Evolutionary conservation across 2,888 invertebrate genomes (phyloP).

Genomic region (Axea sp.): DNA sequence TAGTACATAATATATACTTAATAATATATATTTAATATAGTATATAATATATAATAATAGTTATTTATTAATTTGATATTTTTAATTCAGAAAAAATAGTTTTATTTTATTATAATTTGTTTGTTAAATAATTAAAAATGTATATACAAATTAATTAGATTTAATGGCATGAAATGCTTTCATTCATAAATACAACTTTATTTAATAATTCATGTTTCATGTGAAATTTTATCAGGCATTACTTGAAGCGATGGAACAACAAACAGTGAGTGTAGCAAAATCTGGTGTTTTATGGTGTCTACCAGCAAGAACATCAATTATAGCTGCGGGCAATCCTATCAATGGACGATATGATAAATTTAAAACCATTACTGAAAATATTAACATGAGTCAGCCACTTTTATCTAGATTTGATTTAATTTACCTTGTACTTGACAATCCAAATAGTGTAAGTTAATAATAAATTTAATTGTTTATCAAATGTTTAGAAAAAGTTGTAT

Average conservation of each 20-base stretch:
- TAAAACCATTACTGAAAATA: conserved; percentile 93
- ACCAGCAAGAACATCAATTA: conserved; percentile 89
- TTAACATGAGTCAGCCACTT: conserved; percentile 91
- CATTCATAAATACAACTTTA: too few relatives aligned
- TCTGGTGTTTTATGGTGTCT: conserved; percentile 92
- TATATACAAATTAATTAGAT: too few relatives aligned
- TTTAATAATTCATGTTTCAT: neutral
- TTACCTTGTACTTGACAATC: conserved; percentile 93
- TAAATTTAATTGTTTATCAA: too few relatives aligned
- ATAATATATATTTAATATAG: too few relatives aligned
- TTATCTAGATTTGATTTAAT: conserved; percentile 95
- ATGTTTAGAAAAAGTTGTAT: too few relatives aligned
- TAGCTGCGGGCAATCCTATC: conserved; percentile 96
- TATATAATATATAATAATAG: too few relatives aligned
- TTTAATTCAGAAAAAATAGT: too few relatives aligned
- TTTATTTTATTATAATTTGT: too few relatives aligned
- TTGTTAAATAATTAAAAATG: too few relatives aligned
- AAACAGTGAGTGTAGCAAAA: conserved; percentile 93
- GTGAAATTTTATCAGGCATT: conserved; percentile 82
- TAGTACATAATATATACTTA: too few relatives aligned
- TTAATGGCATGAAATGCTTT: too few relatives aligned
- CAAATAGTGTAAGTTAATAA: conserved; percentile 84
- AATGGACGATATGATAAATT: conserved; percentile 93
- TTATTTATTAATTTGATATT: too few relatives aligned
- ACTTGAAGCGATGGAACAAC: conserved; percentile 97